These are phyloP conservation scores for Calephelis nemesis DNA, from an alignment of 1,140 invertebrate species.

Conservation along the genomic window DNA sequence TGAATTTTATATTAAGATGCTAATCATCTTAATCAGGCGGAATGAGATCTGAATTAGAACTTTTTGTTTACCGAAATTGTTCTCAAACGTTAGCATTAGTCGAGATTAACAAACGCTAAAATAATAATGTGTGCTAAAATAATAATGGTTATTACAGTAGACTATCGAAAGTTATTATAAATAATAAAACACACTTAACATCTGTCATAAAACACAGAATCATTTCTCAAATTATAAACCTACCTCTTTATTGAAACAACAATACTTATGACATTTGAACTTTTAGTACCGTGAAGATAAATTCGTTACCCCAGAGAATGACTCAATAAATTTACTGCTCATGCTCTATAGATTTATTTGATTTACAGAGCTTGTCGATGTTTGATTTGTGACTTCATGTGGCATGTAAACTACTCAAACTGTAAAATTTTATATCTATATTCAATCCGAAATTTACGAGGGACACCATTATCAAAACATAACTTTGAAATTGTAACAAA, in stretches of 20 bases:
- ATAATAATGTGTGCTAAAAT: too few relatives aligned
- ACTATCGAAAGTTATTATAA: too few relatives aligned
- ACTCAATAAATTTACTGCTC: conserved; percentile 51
- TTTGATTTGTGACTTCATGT: conserved; percentile 57
- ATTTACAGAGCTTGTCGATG: conserved; percentile 51
- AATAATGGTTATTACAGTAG: too few relatives aligned
- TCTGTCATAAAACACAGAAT: too few relatives aligned
- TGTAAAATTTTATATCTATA: conserved; percentile 47
- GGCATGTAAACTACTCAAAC: conserved; percentile 55
- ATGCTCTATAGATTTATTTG: conserved; percentile 25
- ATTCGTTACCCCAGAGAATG: conserved; percentile 44
- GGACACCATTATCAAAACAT: conserved; percentile 44
- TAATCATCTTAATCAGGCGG: too few relatives aligned
- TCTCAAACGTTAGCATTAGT: too few relatives aligned
- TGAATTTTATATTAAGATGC: too few relatives aligned
- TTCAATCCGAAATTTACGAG: conserved; percentile 39
- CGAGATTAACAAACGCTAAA: too few relatives aligned
- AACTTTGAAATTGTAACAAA: conserved; percentile 37
- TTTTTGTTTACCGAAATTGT: too few relatives aligned
- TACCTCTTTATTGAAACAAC: neutral
- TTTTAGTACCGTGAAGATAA: conserved; percentile 12
- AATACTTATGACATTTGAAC: conserved; percentile 12
- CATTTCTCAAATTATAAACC: neutral
- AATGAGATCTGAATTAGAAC: too few relatives aligned
- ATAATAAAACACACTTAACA: too few relatives aligned